Conservation (phyloP, 2,797 vertebrate species). For the Manis pentadactyla region DNA sequence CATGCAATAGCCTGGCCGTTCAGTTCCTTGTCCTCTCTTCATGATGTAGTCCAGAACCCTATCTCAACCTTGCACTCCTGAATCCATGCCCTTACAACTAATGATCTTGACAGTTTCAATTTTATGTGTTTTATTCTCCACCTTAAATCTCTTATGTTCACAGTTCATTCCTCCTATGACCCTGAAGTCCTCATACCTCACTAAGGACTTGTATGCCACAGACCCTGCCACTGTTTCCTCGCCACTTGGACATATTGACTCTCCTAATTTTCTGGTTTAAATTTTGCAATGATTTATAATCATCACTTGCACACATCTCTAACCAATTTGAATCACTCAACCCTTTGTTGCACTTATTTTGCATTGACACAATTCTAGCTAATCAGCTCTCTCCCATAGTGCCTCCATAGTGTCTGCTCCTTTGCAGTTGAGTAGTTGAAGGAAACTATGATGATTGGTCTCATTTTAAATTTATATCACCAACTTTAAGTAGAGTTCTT, state of each 20-base stretch:
- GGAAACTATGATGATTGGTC: neutral
- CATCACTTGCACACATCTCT: neutral
- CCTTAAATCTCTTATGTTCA: neutral
- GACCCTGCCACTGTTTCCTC: neutral
- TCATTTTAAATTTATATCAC: neutral
- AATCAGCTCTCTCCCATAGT: neutral
- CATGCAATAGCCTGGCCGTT: neutral
- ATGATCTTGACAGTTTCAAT: neutral
- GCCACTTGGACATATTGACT: no score
- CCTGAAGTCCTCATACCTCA: neutral
- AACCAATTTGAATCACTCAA: neutral
- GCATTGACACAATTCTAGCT: neutral
- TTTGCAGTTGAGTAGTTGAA: neutral
- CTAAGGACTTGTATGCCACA: no score
- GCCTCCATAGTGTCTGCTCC: neutral
- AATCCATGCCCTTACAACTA: neutral
- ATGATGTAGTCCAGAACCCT: neutral
- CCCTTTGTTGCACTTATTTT: neutral
- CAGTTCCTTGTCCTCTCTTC: neutral
- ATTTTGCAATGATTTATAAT: neutral
- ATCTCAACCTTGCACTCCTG: neutral
- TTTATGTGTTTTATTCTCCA: neutral
- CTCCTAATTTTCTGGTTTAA: neutral
- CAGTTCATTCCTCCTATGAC: neutral
- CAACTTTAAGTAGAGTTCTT: neutral